Percentiles rank a stretch among this genome's conserved stretches.
phyloP scores from a whole-genome alignment of 1,140 invertebrate genomes.

The Pinna nobilis region DNA sequence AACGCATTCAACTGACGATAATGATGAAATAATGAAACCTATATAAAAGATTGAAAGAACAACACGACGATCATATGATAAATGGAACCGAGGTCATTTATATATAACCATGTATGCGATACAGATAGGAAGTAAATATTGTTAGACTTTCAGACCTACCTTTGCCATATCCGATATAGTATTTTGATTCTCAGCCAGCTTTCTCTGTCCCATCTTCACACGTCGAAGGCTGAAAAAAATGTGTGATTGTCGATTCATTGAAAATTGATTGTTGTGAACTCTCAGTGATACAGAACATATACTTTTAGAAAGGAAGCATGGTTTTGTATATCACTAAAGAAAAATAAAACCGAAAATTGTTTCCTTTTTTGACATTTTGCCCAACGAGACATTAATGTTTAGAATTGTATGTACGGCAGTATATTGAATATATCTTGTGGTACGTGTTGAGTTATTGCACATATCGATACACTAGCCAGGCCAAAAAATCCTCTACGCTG shows the following conservation, averaged over 20 bases:
- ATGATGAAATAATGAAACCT: neutral
- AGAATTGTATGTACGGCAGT: no score
- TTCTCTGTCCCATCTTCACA: conserved; percentile 99
- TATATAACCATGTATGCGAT: conserved; percentile 5
- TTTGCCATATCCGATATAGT: conserved; percentile 99
- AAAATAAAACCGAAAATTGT: neutral
- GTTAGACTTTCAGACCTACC: conserved; percentile 79
- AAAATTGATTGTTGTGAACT: conserved; percentile 15
- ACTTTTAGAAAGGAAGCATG: neutral
- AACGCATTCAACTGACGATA: neutral
- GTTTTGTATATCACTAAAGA: neutral
- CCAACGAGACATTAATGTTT: no score
- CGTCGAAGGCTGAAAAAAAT: conserved; percentile 89
- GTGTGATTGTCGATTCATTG: neutral
- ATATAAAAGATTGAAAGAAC: neutral
- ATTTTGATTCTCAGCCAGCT: conserved; percentile 99
- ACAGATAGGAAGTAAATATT: conserved; percentile 10
- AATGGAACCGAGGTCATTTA: conserved; percentile 24
- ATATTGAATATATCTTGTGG: no score
- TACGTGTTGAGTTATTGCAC: no score
- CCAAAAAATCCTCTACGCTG: neutral
- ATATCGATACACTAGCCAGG: no score
- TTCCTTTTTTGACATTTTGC: neutral
- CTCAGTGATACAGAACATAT: neutral
- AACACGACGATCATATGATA: neutral